phyloP scores from a whole-genome alignment of 1,140 invertebrate species.

The Drosophila arawakana region DNA sequence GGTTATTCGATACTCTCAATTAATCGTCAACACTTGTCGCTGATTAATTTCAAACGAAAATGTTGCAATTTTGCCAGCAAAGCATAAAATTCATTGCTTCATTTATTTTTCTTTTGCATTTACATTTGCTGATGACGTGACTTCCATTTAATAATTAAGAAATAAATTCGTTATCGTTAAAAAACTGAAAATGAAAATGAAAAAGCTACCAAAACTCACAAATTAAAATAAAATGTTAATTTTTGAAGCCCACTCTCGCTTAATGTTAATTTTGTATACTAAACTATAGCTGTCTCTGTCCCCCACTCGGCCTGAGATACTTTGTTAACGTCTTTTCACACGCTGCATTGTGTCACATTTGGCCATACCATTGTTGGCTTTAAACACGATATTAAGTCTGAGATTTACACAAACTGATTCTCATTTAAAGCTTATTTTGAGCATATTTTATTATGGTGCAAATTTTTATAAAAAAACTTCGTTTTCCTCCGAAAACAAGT shows the following conservation, averaged over 20 bases:
- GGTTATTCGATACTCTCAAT: slow-evolving; percentile 33
- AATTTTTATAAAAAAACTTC: not conserved
- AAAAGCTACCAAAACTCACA: slow-evolving; percentile 26
- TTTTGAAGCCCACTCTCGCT: slow-evolving; percentile 18
- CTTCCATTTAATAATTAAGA: slow-evolving; percentile 76
- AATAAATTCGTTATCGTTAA: slow-evolving; percentile 66
- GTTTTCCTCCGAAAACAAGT: too few species aligned
- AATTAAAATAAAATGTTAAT: slow-evolving; percentile 68
- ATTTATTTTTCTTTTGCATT: too few species aligned
- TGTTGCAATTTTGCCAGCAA: slow-evolving; percentile 50
- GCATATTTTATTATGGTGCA: slow-evolving; percentile 1
- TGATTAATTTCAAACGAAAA: slow-evolving; percentile 69
- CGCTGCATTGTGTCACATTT: slow-evolving; percentile 38
- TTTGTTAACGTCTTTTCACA: slow-evolving; percentile 48
- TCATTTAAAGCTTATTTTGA: slow-evolving; percentile 3
- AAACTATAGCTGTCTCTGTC: not conserved
- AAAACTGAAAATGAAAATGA: not conserved
- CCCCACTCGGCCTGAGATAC: slow-evolving; percentile 19
- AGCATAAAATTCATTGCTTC: not conserved
- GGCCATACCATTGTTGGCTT: slow-evolving; percentile 8
- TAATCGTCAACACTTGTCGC: slow-evolving; percentile 60
- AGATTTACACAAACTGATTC: slow-evolving; percentile 7
- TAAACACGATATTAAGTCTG: not conserved
- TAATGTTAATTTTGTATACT: not conserved
- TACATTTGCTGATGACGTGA: slow-evolving; percentile 51